Percentiles rank a stretch among this genome's conserved stretches.
Conservation (phyloP, 2,797 vertebrate species). For the Hirundo rustica region DNA sequence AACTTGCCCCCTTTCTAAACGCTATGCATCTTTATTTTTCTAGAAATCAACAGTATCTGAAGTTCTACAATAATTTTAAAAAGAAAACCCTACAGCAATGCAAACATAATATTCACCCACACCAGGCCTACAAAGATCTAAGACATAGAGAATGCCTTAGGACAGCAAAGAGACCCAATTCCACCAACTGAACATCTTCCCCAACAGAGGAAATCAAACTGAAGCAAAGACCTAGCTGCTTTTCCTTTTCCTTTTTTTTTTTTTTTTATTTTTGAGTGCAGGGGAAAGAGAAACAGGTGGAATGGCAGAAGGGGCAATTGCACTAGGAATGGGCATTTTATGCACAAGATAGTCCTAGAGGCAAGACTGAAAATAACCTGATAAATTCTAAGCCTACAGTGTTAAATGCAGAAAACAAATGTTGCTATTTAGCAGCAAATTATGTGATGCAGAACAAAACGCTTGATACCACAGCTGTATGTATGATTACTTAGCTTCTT, state of each 20-base stretch:
- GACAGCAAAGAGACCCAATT: background rate
- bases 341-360: background rate
- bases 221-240: background rate
- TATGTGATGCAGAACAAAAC: background rate
- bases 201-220: background rate
- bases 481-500: background rate
- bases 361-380: background rate
- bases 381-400: background rate
- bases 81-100: background rate
- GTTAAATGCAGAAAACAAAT: background rate
- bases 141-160: background rate
- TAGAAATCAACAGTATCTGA: background rate
- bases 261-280: background rate
- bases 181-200: background rate
- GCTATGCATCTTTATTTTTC: background rate
- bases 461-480: background rate
- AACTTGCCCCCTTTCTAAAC: background rate
- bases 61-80: background rate
- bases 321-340: background rate
- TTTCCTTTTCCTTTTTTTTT: background rate
- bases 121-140: background rate
- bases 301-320: background rate
- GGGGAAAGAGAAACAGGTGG: background rate
- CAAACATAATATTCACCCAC: fast-evolving
- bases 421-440: background rate